These are phyloP conservation scores for Bergia puertoricense DNA, from an alignment of 92 coral and sea anemone species.

Conservation along the genomic window DNA sequence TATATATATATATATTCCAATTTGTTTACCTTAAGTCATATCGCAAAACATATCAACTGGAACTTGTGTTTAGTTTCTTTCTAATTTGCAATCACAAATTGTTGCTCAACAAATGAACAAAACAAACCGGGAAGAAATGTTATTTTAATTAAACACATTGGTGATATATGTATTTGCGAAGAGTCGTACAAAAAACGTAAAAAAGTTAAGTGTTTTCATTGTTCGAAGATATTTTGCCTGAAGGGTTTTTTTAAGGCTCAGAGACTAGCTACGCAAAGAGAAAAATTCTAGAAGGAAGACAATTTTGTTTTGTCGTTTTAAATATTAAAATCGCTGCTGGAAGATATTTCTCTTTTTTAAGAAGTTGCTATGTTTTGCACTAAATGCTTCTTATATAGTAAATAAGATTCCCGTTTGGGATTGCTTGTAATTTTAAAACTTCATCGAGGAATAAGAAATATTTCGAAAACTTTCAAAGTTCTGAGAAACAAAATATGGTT, in stretches of 20 bases:
- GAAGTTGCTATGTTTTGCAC: neutral
- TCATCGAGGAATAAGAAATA: neutral
- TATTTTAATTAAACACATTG: neutral
- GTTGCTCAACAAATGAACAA: neutral
- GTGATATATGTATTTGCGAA: neutral
- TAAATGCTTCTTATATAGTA: too few relatives aligned
- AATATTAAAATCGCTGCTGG: conserved; percentile 1
- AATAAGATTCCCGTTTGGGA: neutral
- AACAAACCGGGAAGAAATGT: neutral
- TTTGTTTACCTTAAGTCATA: neutral
- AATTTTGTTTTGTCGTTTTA: neutral
- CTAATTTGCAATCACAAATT: neutral
- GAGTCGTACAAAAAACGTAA: neutral
- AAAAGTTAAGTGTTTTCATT: neutral
- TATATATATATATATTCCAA: too few relatives aligned
- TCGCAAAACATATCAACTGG: neutral
- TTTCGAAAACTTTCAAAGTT: neutral
- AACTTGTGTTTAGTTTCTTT: neutral
- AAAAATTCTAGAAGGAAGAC: neutral
- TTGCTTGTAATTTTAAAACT: neutral
- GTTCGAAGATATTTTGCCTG: neutral
- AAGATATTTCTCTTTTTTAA: neutral
- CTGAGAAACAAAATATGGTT: too few relatives aligned
- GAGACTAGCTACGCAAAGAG: neutral
- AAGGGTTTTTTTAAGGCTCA: neutral